Percentiles rank a stretch among this genome's conserved stretches.
These are phyloP conservation scores for Spodoptera exigua DNA, from an alignment of 2,888 invertebrate genomes.

Conservation along the genomic window DNA sequence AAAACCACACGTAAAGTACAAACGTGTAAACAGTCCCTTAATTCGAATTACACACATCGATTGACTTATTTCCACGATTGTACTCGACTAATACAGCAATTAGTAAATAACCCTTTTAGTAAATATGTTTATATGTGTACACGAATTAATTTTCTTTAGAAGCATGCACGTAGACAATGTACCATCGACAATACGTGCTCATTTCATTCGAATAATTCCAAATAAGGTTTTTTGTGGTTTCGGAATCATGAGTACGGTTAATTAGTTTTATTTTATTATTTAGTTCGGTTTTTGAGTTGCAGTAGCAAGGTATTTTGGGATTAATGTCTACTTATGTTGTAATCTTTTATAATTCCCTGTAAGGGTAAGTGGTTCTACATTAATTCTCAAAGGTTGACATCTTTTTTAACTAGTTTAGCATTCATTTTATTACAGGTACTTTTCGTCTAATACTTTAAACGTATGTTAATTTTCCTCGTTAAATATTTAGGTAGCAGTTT, in stretches of 20 bases:
- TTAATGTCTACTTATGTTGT: slow-evolving; percentile 38
- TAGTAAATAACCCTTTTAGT: slow-evolving; percentile 82
- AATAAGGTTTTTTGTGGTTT: slow-evolving; percentile 71
- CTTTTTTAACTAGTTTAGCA: background rate
- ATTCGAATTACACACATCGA: slow-evolving; percentile 86
- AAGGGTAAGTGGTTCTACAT: slow-evolving; percentile 25
- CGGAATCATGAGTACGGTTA: slow-evolving; percentile 64
- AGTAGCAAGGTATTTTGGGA: slow-evolving; percentile 43
- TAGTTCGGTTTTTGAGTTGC: slow-evolving; percentile 56
- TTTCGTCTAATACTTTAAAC: background rate
- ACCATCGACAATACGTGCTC: slow-evolving; percentile 72
- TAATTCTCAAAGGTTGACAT: slow-evolving; percentile 2
- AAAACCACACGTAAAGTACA: slow-evolving; percentile 72
- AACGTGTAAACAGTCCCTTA: slow-evolving; percentile 84
- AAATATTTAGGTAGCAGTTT: too few relatives aligned
- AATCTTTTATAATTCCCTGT: slow-evolving; percentile 18
- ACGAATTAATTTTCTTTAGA: slow-evolving; percentile 75
- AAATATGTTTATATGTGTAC: slow-evolving; percentile 77
- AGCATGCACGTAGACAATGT: slow-evolving; percentile 79
- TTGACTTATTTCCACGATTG: slow-evolving; percentile 83
- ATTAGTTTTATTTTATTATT: slow-evolving; percentile 67
- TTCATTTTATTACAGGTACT: too few relatives aligned
- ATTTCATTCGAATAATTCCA: slow-evolving; percentile 69
- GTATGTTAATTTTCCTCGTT: too few relatives aligned
- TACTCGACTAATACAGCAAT: slow-evolving; percentile 79